phyloP scores from a whole-genome alignment of 2,797 vertebrate genomes.

The Tiaroga cobitis region DNA sequence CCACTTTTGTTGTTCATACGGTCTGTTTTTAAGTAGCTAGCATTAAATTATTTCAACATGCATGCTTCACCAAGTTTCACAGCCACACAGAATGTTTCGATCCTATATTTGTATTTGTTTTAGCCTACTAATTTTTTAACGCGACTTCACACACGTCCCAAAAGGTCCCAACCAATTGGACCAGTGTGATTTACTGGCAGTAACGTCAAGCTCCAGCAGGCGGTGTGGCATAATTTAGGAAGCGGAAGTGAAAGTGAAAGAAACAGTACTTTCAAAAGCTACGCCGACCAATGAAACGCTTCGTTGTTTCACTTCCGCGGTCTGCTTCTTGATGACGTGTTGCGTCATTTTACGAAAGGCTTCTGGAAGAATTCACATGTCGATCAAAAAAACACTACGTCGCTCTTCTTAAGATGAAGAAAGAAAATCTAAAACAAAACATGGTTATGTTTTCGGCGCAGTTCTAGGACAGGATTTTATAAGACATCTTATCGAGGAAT shows the following conservation, averaged over 20 bases:
- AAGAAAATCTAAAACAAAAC: not conserved
- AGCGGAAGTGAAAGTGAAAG: conserved; percentile 47
- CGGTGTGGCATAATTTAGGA: not conserved
- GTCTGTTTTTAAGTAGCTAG: too few species aligned
- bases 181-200: not conserved
- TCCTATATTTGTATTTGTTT: not conserved
- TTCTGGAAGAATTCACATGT: not conserved
- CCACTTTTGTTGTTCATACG: not conserved
- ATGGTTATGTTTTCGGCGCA: not conserved
- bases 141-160: not conserved
- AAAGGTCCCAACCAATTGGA: not conserved
- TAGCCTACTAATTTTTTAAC: too few species aligned
- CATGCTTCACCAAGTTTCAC: not conserved
- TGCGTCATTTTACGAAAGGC: not conserved
- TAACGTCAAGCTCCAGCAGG: not conserved
- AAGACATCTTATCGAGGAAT: not conserved
- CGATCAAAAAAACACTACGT: not conserved
- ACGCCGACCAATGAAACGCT: not conserved
- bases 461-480: not conserved
- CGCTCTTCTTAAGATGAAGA: not conserved
- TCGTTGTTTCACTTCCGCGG: conserved; percentile 29
- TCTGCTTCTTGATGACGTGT: not conserved
- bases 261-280: not conserved
- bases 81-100: not conserved
- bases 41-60: too few species aligned